Evolutionary conservation across 2,113 vertebrate species (phyloP).

Genomic region (Oreamnos americanus): DNA sequence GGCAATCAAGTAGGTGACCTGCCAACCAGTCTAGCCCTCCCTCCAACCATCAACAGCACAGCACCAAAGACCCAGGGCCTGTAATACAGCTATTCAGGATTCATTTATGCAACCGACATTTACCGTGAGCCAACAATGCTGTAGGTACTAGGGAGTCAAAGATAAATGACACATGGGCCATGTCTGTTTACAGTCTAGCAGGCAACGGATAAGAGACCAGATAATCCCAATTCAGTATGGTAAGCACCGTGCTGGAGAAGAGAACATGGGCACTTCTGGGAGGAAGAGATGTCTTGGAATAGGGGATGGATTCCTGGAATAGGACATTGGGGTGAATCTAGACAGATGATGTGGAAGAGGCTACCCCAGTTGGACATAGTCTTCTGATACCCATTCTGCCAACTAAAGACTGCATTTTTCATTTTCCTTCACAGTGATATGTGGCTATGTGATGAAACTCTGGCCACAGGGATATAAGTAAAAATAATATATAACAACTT

Average conservation of each 20-base stretch:
- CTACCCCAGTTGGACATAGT: not conserved
- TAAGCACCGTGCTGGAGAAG: not conserved
- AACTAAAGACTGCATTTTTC: not conserved
- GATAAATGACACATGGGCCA: not conserved
- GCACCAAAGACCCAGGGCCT: accelerated
- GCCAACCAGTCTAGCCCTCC: not conserved
- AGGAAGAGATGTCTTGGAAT: not conserved
- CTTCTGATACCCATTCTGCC: not conserved
- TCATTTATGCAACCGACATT: not conserved
- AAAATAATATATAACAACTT: not conserved
- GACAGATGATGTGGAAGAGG: not conserved
- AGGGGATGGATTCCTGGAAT: not conserved
- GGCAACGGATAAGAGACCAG: not conserved
- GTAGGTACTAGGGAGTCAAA: not conserved
- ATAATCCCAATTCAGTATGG: not conserved
- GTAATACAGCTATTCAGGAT: not conserved
- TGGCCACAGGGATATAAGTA: not conserved
- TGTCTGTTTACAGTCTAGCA: not conserved
- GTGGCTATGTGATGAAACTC: not conserved
- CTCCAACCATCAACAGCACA: not conserved
- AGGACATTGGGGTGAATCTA: not conserved
- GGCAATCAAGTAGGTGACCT: not conserved
- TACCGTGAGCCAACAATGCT: not conserved
- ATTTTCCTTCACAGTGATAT: not conserved
- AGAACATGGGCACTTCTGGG: not conserved